Evolutionary conservation across 2,888 invertebrate genomes (phyloP), one percentile per base, ranked within the genome.

Genomic region (Heliconius charithonia): DNA sequence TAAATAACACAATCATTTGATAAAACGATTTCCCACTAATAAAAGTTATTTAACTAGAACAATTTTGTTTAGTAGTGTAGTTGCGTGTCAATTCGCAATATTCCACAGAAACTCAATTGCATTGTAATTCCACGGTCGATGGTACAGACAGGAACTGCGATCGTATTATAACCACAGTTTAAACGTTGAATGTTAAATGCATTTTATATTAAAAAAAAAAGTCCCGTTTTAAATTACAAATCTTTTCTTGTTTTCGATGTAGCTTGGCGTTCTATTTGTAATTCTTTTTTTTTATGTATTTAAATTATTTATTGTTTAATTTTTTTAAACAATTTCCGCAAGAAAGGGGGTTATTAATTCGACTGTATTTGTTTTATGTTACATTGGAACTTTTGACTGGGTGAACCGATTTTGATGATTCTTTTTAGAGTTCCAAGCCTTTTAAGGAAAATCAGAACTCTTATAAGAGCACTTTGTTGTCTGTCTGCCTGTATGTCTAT

Each of bases 101-200:
- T 73, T 67, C 76, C 76, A 74, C 76, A 73, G 66, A 79, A 79
- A 79, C 76, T 73, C 76, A 67, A 79, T 92, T 92, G 74, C 41
- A 74, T 65, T 45, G 74, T 74, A 63, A 62, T 65, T 63, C 74
- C n/a, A 74, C 74, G 74, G 63, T 74, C 74, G 63, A 37, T 74
- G 74, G 74, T 74, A 74, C 74, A 65, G 41, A 74, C 74, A 74
- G 74, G 74, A 74, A 74, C 74, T 65, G 74, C 41, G 72, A 72
- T 72, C 72, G 41, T 27, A 74, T 63, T 22, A 62, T 45, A 41
- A 27, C 37, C 62, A 27, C 62, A 16, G 41, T 27, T 63, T 56
- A 56, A 63, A 62, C 41, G 59, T 63, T 74, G 1, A 74, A 63
- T 63, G 88, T 88, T 90, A 87, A n/a, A 45, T 69, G 69, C 69